These are phyloP conservation scores for Drosophila fuyamai DNA, from an alignment of 1,140 invertebrate genomes.

Conservation along the genomic window DNA sequence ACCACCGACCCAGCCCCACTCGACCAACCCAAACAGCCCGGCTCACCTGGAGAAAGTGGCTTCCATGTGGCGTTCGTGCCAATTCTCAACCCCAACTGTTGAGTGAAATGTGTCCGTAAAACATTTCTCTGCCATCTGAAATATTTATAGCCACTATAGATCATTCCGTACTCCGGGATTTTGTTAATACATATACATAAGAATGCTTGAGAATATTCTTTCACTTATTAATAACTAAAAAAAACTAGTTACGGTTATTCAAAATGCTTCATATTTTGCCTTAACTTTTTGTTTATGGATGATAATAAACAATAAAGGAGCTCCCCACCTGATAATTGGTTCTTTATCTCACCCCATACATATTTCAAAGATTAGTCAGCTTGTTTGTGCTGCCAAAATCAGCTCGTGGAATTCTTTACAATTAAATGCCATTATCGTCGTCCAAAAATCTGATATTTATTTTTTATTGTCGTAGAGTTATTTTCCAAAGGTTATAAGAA, in stretches of 20 bases:
- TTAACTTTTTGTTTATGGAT: background rate
- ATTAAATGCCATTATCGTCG: constrained; percentile 42
- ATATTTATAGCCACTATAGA: no score
- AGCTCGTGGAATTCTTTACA: constrained; percentile 30
- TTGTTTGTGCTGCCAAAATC: constrained; percentile 24
- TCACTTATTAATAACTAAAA: no score
- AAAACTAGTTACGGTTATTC: no score
- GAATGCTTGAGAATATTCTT: no score
- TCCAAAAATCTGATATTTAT: constrained; percentile 12
- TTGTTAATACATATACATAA: no score
- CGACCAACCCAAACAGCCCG: background rate
- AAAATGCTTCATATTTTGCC: no score
- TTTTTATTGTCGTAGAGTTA: constrained; percentile 3
- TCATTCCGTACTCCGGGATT: no score
- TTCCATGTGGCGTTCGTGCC: constrained; percentile 1
- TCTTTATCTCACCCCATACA: constrained; percentile 11
- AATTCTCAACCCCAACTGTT: constrained; percentile 5
- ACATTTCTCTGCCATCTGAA: no score
- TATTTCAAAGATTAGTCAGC: constrained; percentile 28
- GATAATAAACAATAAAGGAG: background rate
- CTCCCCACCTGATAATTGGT: constrained; percentile 22
- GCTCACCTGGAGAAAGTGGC: constrained; percentile 48
- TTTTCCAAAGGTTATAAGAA: background rate
- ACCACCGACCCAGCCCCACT: constrained; percentile 27
- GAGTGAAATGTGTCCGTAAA: constrained; percentile 20